Base-by-base conservation (phyloP, 2,797 vertebrate genomes). In the Nyctibius grandis region DNA sequence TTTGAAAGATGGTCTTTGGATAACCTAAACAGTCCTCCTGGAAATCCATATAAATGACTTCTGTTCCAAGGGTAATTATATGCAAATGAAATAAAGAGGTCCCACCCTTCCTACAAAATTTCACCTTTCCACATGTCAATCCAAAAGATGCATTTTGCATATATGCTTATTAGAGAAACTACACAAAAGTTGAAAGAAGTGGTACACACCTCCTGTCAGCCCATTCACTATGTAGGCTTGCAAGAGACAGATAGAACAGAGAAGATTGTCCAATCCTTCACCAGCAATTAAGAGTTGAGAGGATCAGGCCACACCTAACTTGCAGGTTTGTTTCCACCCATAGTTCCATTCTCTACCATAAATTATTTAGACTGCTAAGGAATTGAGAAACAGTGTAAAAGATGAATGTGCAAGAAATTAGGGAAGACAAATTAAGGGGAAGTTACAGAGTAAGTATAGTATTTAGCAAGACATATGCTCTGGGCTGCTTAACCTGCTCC, bases 1-100 rank as follows among this genome's bases (percentile, higher is more conserved):
- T 93, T 83, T 91, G 89, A 95, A 93, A 80, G 82, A 95, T 72
- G 29, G 72, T 95, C 79, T 94, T 95, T 83, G 56, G 79, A 91
- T 88, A 95, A 94, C 82, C 89, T 89, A 63, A 69, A 40, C 31
- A 67, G 63, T 85, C 56, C 85, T 94, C 38, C 72, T 92, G 78
- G 87, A 95, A 91, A 91, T 90, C 61, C 76, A 67, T 82, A 91
- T 76, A 82, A 91, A 91, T 91, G 1, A 83, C n/a, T 92, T 94
- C 82, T 83, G n/a, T 88, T 92, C 56, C 73, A 91, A 88, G 57
- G 48, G 56, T 85, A 94, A 89, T 96, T 80, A 75, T 23, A 89
- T 89, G 69, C 48, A 95, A 95, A 77, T 61, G 48, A 89, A 89
- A 80, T 57, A 85, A 88, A 91, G 34, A 95, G 20, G 40, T 83